Conservation (phyloP, 2,113 vertebrate genomes). For the Eptesicus fuscus region DNA sequence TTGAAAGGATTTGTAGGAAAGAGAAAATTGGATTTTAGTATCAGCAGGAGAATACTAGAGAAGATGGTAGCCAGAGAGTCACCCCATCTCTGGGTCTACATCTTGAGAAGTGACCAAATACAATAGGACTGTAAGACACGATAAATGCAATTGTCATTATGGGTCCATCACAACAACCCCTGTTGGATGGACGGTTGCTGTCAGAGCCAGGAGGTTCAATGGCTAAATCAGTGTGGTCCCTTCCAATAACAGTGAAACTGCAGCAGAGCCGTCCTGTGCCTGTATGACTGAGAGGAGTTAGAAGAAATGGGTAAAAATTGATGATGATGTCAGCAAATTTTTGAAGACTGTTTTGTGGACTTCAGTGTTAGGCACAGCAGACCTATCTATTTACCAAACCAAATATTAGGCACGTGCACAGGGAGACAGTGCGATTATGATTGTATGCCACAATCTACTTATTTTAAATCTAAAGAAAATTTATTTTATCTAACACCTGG, state of each 20-base stretch:
- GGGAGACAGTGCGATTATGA: not conserved
- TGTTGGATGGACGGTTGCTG: not conserved
- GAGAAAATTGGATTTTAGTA: not conserved
- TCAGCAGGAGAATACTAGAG: not conserved
- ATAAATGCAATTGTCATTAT: not conserved
- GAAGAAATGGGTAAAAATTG: not conserved
- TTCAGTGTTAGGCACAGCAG: not conserved
- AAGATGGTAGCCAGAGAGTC: not conserved
- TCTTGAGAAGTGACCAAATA: not conserved
- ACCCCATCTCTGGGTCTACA: not conserved
- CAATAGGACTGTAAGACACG: not conserved
- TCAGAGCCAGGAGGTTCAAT: not conserved
- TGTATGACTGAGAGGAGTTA: not conserved
- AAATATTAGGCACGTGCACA: not conserved
- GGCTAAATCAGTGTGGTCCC: no score
- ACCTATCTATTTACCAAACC: not conserved
- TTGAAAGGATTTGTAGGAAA: not conserved
- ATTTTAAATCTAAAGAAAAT: not conserved
- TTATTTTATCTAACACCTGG: not conserved
- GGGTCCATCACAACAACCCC: no score
- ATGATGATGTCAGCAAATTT: not conserved
- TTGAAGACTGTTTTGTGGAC: not conserved
- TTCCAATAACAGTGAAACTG: not conserved
- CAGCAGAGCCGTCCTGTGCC: not conserved
- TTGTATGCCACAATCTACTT: not conserved